Evolutionary conservation across 2,888 invertebrate genomes (phyloP).

Genomic region (Drosophila bunnanda): DNA sequence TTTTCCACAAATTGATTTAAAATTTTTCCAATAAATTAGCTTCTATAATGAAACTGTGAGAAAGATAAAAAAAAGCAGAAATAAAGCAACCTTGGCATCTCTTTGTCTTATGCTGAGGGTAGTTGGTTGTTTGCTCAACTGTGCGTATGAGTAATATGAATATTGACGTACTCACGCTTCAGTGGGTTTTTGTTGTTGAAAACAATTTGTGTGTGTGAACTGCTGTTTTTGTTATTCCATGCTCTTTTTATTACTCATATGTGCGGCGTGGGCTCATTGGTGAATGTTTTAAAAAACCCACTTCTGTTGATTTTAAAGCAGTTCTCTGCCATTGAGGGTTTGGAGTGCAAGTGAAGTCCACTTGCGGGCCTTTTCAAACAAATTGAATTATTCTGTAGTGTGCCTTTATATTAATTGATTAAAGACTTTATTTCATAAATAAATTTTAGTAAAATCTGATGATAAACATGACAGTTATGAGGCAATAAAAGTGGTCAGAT

Average conservation of each 20-base stretch:
- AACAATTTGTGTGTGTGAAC: constrained; percentile 53
- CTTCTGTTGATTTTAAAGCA: constrained; percentile 56
- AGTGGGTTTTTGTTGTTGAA: constrained; percentile 62
- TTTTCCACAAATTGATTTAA: constrained; percentile 8
- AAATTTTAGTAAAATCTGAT: background rate
- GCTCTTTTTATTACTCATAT: constrained; percentile 21
- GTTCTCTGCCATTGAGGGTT: constrained; percentile 29
- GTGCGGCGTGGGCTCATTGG: constrained; percentile 28
- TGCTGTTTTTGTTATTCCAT: constrained; percentile 36
- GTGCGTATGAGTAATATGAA: constrained; percentile 64
- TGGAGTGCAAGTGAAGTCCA: constrained; percentile 52
- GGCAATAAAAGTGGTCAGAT: background rate
- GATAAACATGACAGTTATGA: background rate
- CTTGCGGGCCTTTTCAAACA: constrained; percentile 55
- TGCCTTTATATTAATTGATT: constrained; percentile 1
- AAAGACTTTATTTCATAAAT: background rate
- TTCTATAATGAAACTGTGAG: constrained; percentile 12
- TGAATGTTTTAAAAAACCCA: constrained; percentile 58
- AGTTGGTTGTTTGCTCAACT: constrained; percentile 53
- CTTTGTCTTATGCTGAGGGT: constrained; percentile 17
- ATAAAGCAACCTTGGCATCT: constrained; percentile 8
- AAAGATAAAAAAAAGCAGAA: background rate
- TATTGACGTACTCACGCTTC: constrained; percentile 47
- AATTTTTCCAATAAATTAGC: constrained; percentile 17
- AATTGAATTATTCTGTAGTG: constrained; percentile 34